Percentiles rank a stretch among this genome's conserved stretches.
Evolutionary conservation across 2,888 invertebrate species (phyloP).

Genomic region (Eubasilissa splendida): DNA sequence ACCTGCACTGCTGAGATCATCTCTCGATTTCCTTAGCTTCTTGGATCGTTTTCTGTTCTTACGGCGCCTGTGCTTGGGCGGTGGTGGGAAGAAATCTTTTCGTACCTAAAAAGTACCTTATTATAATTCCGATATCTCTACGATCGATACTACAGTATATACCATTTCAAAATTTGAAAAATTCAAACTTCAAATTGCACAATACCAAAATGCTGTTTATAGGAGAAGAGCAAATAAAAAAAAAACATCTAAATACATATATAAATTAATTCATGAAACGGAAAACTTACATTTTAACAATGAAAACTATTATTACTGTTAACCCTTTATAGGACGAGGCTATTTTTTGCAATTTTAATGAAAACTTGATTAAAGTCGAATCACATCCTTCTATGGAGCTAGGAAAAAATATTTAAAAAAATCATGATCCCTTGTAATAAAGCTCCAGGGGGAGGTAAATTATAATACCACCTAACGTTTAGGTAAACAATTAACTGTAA

Average conservation of each 20-base stretch:
- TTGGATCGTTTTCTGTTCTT: slow-evolving; percentile 55
- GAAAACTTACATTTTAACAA: too few species aligned
- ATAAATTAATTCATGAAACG: too few species aligned
- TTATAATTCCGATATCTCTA: too few species aligned
- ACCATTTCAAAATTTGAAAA: too few species aligned
- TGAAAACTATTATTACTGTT: neutral
- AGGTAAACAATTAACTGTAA: slow-evolving; percentile 3
- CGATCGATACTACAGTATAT: too few species aligned
- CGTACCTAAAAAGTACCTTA: slow-evolving; percentile 71
- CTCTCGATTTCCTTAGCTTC: slow-evolving; percentile 38
- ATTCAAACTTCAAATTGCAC: too few species aligned
- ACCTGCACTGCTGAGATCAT: neutral
- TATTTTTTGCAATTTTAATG: slow-evolving; percentile 5
- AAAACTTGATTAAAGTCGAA: slow-evolving; percentile 9
- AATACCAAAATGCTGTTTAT: too few species aligned
- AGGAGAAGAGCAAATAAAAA: too few species aligned
- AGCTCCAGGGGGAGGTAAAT: neutral
- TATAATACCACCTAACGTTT: slow-evolving; percentile 1
- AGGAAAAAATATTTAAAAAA: neutral
- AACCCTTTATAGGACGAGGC: slow-evolving; percentile 2
- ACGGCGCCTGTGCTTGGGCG: slow-evolving; percentile 69
- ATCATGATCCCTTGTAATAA: too few species aligned
- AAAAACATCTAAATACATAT: too few species aligned
- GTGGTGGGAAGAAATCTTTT: slow-evolving; percentile 79
- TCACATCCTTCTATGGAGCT: neutral